These are phyloP conservation scores for Clytia hemisphaerica DNA, from an alignment of 30 jellyfish, hydroid and myxozoan species.

Conservation along the genomic window DNA sequence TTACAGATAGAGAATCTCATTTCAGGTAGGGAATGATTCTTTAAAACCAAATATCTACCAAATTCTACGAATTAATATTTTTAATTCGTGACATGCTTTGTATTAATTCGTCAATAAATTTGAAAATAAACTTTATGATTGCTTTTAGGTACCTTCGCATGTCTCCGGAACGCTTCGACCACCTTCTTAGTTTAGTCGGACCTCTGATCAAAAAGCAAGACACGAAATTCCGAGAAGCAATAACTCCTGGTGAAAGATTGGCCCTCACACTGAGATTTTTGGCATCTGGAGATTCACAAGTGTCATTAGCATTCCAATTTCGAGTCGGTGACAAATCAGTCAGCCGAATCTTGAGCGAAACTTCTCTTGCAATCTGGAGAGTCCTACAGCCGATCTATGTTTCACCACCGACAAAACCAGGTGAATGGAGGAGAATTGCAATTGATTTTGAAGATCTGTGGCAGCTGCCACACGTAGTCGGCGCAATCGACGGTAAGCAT, in stretches of 20 bases:
- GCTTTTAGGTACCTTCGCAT: constrained; percentile 14
- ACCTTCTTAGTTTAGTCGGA: constrained; percentile 6
- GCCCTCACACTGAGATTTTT: constrained; percentile 10
- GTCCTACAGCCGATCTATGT: background rate
- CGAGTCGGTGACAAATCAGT: constrained; percentile 18
- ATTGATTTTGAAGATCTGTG: constrained; percentile 1
- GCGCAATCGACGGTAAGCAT: constrained; percentile 11
- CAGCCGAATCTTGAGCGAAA: background rate
- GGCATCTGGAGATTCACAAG: constrained; percentile 43
- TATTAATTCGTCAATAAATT: no score
- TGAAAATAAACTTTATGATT: no score
- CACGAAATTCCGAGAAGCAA: constrained; percentile 27
- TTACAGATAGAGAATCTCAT: no score
- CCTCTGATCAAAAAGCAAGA: constrained; percentile 17
- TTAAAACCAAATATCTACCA: no score
- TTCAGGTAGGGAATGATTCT: no score
- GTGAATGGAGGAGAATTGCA: background rate
- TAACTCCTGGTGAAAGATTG: constrained; percentile 27
- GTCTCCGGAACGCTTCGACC: constrained; percentile 32
- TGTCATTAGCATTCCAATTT: constrained; percentile 3
- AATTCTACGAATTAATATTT: no score
- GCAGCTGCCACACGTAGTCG: constrained; percentile 6
- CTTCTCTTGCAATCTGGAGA: constrained; percentile 11
- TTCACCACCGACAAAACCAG: background rate
- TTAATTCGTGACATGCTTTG: no score